phyloP scores from a whole-genome alignment of 2,888 invertebrate species.

The Drosophila hamatofila region DNA sequence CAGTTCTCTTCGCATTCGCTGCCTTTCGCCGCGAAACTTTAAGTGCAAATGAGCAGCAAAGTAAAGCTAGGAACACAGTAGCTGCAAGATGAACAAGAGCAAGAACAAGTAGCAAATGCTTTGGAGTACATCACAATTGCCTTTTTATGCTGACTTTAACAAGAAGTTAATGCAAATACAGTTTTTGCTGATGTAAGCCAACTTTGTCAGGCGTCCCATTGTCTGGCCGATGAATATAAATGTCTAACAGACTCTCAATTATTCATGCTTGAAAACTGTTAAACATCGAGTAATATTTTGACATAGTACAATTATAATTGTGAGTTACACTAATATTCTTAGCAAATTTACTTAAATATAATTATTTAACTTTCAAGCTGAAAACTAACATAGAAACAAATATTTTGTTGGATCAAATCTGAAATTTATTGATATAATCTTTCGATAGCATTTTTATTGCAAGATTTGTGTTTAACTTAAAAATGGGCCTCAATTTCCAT shows the following conservation, averaged over 20 bases:
- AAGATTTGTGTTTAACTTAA: too few species aligned
- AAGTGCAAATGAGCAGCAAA: slow-evolving; percentile 46
- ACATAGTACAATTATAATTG: background rate
- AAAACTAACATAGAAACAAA: too few species aligned
- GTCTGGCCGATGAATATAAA: background rate
- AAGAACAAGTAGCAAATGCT: slow-evolving; percentile 6
- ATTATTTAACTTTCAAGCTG: too few species aligned
- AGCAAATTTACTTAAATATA: background rate
- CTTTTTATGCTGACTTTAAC: slow-evolving; percentile 53
- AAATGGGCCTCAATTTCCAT: too few species aligned
- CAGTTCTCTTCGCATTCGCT: slow-evolving; percentile 9
- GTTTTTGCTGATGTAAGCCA: slow-evolving; percentile 8
- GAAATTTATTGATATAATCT: too few species aligned
- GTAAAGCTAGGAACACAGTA: slow-evolving; percentile 12
- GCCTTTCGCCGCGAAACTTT: slow-evolving; percentile 39
- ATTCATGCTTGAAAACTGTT: slow-evolving; percentile 24
- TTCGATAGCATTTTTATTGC: too few species aligned
- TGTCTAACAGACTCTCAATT: slow-evolving; percentile 13
- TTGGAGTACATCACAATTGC: slow-evolving; percentile 52
- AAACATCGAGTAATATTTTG: background rate
- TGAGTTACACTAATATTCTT: background rate
- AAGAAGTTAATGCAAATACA: slow-evolving; percentile 67
- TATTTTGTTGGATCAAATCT: too few species aligned
- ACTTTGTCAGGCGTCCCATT: slow-evolving; percentile 6
- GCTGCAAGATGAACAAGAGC: background rate